phyloP scores from a whole-genome alignment of 1,140 invertebrate genomes.

The Aphelenchoides fujianensis region DNA sequence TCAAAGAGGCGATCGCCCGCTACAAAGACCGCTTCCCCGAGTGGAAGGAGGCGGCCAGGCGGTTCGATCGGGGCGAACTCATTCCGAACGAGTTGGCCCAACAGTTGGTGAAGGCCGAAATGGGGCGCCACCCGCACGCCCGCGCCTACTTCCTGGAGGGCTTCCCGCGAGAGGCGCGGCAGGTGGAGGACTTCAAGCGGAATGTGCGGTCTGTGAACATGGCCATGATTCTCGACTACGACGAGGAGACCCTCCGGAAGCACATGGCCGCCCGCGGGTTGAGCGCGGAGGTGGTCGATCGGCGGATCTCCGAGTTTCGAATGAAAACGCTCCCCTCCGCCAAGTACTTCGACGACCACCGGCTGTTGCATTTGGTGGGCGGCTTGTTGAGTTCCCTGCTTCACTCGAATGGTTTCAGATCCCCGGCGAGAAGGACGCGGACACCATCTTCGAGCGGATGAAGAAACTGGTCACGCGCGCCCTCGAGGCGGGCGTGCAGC shows the following conservation, averaged over 20 bases:
- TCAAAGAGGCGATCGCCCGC: slow-evolving; percentile 49
- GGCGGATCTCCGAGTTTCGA: slow-evolving; percentile 57
- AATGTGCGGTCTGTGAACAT: slow-evolving; percentile 59
- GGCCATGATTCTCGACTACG: slow-evolving; percentile 61
- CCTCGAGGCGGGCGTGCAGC: slow-evolving; percentile 52
- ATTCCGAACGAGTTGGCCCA: slow-evolving; percentile 61
- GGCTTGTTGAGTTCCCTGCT: not conserved
- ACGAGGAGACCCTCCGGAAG: slow-evolving; percentile 55
- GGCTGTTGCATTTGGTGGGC: slow-evolving; percentile 55
- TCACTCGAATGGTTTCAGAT: slow-evolving; percentile 41
- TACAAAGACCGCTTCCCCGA: slow-evolving; percentile 60
- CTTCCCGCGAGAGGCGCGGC: slow-evolving; percentile 57
- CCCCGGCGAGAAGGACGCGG: slow-evolving; percentile 58
- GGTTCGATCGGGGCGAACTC: slow-evolving; percentile 56
- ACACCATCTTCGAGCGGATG: slow-evolving; percentile 58
- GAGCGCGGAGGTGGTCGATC: slow-evolving; percentile 54
- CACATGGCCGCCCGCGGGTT: slow-evolving; percentile 56
- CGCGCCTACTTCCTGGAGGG: slow-evolving; percentile 57
- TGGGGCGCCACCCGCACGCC: slow-evolving; percentile 58
- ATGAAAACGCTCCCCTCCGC: slow-evolving; percentile 53
- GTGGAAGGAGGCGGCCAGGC: slow-evolving; percentile 56
- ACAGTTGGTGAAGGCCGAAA: slow-evolving; percentile 59
- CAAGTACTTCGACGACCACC: slow-evolving; percentile 62
- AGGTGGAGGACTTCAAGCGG: slow-evolving; percentile 61
- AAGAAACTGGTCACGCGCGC: slow-evolving; percentile 47